Evolutionary conservation across 2,113 vertebrate species (phyloP).

Genomic region (Myanophis thanlyinensis): DNA sequence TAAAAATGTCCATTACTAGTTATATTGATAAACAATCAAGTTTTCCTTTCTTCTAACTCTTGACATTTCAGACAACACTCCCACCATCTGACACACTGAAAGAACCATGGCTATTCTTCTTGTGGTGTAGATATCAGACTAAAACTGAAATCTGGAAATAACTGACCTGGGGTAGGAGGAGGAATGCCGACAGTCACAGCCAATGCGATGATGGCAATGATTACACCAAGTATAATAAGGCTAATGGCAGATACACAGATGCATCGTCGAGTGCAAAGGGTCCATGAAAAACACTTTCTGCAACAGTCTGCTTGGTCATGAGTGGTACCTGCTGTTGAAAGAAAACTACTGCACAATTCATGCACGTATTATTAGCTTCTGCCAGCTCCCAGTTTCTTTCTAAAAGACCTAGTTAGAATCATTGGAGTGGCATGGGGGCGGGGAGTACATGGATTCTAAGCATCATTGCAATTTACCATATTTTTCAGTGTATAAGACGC

Average conservation of each 20-base stretch:
- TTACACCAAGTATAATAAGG: constrained; percentile 50
- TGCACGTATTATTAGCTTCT: background rate
- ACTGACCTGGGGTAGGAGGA: constrained; percentile 59
- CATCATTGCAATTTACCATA: background rate
- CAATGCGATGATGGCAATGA: background rate
- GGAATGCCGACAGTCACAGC: constrained; percentile 49
- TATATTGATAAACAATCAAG: background rate
- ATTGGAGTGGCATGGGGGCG: background rate
- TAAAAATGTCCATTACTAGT: background rate
- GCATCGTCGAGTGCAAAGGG: constrained; percentile 40
- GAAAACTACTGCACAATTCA: background rate
- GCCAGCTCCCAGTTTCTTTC: background rate
- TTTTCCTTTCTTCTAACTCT: background rate
- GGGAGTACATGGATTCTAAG: background rate
- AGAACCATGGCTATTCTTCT: background rate
- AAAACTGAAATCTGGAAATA: fast-evolving
- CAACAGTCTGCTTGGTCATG: constrained; percentile 42
- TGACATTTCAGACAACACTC: background rate
- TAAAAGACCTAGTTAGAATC: background rate
- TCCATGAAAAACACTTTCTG: fast-evolving
- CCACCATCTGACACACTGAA: background rate
- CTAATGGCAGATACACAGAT: constrained; percentile 46
- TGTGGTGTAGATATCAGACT: background rate
- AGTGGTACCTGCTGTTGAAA: background rate
- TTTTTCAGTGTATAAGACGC: too few species aligned